Evolutionary conservation across 2,113 vertebrate genomes (phyloP).

Genomic region (Amblyopsis rosae): DNA sequence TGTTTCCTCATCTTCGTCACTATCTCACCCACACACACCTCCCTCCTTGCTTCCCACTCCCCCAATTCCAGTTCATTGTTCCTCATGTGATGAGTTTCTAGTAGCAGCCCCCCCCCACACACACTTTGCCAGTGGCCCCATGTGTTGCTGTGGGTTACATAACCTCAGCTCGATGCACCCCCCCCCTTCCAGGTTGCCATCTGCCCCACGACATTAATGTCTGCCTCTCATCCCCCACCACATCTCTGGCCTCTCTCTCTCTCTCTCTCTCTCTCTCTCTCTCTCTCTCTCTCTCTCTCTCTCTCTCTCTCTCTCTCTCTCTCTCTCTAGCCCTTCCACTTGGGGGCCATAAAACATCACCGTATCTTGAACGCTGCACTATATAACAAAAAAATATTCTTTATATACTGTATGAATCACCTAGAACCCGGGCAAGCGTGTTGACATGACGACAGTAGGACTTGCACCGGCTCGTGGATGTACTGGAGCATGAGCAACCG

Average conservation of each 20-base stretch:
- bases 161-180: too few relatives aligned
- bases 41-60: too few relatives aligned
- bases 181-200: slow-evolving; percentile 7
- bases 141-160: too few relatives aligned
- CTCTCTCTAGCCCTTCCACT: slow-evolving; percentile 51
- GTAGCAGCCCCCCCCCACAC: slow-evolving; percentile 53
- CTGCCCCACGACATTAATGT: slow-evolving; percentile 58
- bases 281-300: slow-evolving; percentile 61
- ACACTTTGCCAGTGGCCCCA: slow-evolving; percentile 36
- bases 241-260: slow-evolving; percentile 60
- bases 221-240: slow-evolving; percentile 61
- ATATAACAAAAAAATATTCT: too few relatives aligned
- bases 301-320: slow-evolving; percentile 57
- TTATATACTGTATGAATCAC: too few relatives aligned
- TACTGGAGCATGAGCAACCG: too few relatives aligned
- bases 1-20: too few relatives aligned
- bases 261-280: slow-evolving; percentile 61
- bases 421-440: too few relatives aligned
- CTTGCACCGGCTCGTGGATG: too few relatives aligned
- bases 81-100: not conserved
- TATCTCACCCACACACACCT: slow-evolving; percentile 59
- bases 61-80: too few relatives aligned
- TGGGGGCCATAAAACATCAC: not conserved
- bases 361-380: not conserved
- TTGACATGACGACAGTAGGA: too few relatives aligned